These are phyloP conservation scores for Clarias fuscus DNA, from an alignment of 2,797 vertebrate genomes.

Conservation along the genomic window DNA sequence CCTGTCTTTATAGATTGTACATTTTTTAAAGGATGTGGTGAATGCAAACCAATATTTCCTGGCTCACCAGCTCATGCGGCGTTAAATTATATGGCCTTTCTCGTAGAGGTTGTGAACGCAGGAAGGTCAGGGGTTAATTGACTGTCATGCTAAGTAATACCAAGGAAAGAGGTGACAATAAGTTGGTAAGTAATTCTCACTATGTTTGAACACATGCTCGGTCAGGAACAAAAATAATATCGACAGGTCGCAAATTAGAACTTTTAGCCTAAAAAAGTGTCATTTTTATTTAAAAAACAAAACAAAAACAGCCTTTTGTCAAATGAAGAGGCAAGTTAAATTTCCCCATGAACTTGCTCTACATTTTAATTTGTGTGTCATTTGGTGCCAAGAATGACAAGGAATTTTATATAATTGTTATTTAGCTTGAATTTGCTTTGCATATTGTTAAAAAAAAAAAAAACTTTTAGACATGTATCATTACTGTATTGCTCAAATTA, in stretches of 20 bases:
- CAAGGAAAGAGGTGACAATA: background rate
- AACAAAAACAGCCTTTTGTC: background rate
- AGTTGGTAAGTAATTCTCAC: background rate
- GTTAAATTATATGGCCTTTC: background rate
- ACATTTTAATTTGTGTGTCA: background rate
- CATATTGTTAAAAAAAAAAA: background rate
- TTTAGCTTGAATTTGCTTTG: background rate
- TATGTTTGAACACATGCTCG: background rate
- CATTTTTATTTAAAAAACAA: background rate
- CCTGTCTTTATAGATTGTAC: background rate
- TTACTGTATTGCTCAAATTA: slow-evolving; percentile 8
- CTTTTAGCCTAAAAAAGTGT: background rate
- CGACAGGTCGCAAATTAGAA: background rate
- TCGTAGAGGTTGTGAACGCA: background rate
- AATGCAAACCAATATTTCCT: background rate
- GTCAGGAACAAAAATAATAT: no score
- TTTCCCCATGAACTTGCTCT: background rate
- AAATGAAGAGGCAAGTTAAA: background rate
- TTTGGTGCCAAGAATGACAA: background rate
- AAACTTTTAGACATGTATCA: slow-evolving; percentile 3
- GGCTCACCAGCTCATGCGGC: background rate
- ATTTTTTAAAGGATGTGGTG: background rate
- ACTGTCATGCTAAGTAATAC: slow-evolving; percentile 11
- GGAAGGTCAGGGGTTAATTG: slow-evolving; percentile 35
- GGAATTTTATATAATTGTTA: no score